These are phyloP conservation scores for Orycteropus afer DNA, from an alignment of 2,113 vertebrate species.

Conservation along the genomic window DNA sequence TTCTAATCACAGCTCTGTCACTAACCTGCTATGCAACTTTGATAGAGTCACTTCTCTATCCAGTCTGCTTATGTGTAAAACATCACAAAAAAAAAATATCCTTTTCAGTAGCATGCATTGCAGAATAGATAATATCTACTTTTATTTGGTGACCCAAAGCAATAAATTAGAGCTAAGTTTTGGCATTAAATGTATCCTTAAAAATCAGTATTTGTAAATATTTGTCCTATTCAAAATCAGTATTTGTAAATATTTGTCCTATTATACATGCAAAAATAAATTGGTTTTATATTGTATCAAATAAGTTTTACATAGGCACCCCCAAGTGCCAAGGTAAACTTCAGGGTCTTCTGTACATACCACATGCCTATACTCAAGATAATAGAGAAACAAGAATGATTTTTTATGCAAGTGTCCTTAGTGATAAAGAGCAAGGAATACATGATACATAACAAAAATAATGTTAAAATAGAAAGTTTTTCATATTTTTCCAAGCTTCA, in stretches of 20 bases:
- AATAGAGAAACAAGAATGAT: constrained; percentile 46
- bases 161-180: not conserved
- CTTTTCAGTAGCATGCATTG: not conserved
- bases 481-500: constrained; percentile 55
- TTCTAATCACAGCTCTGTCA: not conserved
- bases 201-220: constrained; percentile 28
- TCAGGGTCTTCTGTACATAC: not conserved
- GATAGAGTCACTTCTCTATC: not conserved
- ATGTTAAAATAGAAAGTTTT: constrained; percentile 55
- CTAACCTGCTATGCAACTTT: not conserved
- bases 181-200: constrained; percentile 31
- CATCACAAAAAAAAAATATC: not conserved
- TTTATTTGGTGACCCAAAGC: not conserved
- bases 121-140: constrained; percentile 31
- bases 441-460: constrained; percentile 38
- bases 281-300: not conserved
- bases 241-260: not conserved
- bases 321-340: not conserved
- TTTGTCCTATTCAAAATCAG: constrained; percentile 42
- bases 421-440: constrained; percentile 55
- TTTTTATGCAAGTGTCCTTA: constrained; percentile 32
- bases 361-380: not conserved
- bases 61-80: not conserved
- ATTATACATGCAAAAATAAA: not conserved
- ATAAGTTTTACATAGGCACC: not conserved